Conservation (phyloP, 2,797 vertebrate species). For the Lagorchestes hirsutus region DNA sequence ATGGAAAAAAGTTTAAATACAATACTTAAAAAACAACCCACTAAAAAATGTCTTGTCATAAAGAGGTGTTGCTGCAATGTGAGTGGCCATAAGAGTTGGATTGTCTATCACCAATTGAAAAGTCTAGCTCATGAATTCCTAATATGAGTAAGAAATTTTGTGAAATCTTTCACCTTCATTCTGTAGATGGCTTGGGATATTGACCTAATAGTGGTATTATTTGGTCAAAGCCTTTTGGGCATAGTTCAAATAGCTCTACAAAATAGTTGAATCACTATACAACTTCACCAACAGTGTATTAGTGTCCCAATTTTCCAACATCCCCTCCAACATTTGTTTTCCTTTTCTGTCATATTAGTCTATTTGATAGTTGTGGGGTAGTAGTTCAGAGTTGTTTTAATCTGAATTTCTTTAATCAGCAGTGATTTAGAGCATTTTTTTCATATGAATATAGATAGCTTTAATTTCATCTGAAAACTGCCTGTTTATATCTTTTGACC, state of each 20-base stretch:
- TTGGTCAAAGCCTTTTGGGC: background rate
- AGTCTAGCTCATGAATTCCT: no score
- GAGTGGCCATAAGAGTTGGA: background rate
- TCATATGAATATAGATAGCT: background rate
- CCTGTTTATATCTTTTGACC: background rate
- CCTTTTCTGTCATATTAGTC: background rate
- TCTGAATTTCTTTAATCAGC: background rate
- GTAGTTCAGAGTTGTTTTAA: background rate
- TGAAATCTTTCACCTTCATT: no score
- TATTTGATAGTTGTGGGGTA: background rate
- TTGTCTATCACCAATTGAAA: no score
- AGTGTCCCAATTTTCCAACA: background rate
- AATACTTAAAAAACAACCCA: no score
- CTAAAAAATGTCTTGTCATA: background rate
- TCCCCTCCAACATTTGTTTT: background rate
- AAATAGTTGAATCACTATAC: background rate
- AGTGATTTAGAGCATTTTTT: background rate
- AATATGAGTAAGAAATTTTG: no score
- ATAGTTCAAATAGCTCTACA: background rate
- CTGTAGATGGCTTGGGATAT: no score
- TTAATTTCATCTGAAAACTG: background rate
- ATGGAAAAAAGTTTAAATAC: no score
- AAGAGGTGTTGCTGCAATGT: background rate
- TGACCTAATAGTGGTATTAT: no score
- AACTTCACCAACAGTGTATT: background rate